Base-by-base conservation (phyloP, 2,113 vertebrate genomes). In the Nyctibius bracteatus region DNA sequence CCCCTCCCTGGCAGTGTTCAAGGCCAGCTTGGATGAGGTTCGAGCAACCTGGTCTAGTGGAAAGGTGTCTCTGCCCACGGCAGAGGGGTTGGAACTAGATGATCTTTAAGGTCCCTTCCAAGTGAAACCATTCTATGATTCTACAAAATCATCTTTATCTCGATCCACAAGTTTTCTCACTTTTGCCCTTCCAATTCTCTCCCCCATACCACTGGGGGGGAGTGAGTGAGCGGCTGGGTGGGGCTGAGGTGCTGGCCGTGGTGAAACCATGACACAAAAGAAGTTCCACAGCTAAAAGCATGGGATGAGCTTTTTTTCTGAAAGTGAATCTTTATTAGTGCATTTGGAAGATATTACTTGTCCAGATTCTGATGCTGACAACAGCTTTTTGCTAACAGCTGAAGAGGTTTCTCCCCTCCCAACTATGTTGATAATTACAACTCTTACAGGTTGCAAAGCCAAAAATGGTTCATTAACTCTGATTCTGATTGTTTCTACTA, bases 161-260 rank as follows among this genome's bases (percentile, higher is more conserved):
- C n/a, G n/a, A n/a, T n/a, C n/a, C n/a, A n/a, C n/a, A n/a, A n/a
- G n/a, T n/a, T n/a, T n/a, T n/a, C 33, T 43, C 13, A 90, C 16
- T 13, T 63, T 44, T 19, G 14, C 12, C 2, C 31, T 68, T 88
- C 28, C 0, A 2, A 3, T 59, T 77, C 14, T 27, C 39, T 81
- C n/a, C 7, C 44, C 2, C 17, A 20, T 12, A 41, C 15, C 44
- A 73, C 13, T 21, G 7, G 10, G 14, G 17, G 14, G 12, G 10
- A 63, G 2, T 30, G 16, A 63, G 19, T 0, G 2, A 74, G 14
- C 3, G 4, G 28, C 31, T 51, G 22, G 4, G 10, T 25, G 19
- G 24, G 23, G 12, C 28, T 65, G 23, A 78, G n/a, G n/a, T n/a
- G n/a, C n/a, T n/a, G n/a, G n/a, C n/a, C n/a, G n/a, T n/a, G 6